phyloP scores from a whole-genome alignment of 2,113 vertebrate genomes.

The Typhlomys cinereus region DNA sequence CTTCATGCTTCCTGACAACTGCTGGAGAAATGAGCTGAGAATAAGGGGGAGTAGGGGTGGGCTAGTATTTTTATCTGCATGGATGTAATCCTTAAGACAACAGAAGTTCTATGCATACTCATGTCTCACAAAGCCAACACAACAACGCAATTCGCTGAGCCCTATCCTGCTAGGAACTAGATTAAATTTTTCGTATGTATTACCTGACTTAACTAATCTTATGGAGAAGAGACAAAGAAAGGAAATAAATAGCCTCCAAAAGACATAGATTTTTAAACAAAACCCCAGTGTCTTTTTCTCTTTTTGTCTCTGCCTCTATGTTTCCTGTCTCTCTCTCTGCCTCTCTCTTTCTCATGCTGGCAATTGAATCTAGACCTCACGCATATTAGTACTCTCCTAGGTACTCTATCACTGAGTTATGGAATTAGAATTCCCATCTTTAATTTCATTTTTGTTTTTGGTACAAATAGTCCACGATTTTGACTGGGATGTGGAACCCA shows the following conservation, averaged over 20 bases:
- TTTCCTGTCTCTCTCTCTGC: background rate
- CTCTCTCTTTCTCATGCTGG: background rate
- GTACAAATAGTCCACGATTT: background rate
- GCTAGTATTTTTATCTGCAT: background rate
- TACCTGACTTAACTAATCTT: background rate
- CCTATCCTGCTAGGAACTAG: background rate
- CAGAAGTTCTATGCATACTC: background rate
- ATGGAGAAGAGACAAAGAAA: background rate
- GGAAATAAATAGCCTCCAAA: background rate
- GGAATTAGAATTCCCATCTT: no score
- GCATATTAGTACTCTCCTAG: background rate
- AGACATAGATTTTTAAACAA: background rate
- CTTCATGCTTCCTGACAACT: conserved; percentile 32
- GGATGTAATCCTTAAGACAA: background rate
- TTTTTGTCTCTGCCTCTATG: no score
- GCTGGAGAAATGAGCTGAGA: background rate
- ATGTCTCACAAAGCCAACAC: background rate
- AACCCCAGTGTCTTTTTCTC: no score
- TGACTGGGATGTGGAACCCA: background rate
- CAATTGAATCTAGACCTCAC: background rate
- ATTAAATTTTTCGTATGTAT: background rate
- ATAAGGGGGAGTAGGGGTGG: background rate
- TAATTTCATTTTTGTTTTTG: no score
- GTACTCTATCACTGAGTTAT: background rate
- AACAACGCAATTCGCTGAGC: background rate